Conservation (phyloP, 2,797 vertebrate genomes). For the Rousettus madagascariensis region DNA sequence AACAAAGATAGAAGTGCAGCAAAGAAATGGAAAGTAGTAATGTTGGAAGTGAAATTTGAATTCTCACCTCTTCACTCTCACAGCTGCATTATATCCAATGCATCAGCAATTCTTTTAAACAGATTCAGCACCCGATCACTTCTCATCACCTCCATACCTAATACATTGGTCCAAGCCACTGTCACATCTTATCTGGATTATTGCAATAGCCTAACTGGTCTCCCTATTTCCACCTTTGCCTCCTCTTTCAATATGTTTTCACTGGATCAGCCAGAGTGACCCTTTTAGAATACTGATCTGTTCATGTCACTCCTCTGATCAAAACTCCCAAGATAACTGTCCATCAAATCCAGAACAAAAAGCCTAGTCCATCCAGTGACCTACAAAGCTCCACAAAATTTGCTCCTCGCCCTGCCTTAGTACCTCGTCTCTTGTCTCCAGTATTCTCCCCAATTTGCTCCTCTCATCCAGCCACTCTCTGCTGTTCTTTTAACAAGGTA, state of each 20-base stretch:
- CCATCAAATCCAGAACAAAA: background rate
- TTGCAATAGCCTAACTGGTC: too few species aligned
- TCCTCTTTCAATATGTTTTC: background rate
- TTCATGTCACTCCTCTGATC: background rate
- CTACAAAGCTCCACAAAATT: background rate
- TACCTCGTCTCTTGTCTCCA: background rate
- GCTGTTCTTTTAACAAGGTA: background rate
- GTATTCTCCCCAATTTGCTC: too few species aligned
- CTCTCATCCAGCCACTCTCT: too few species aligned
- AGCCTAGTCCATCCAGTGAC: background rate
- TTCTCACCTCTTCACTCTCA: background rate
- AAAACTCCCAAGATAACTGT: background rate
- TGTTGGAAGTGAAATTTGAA: background rate
- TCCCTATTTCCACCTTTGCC: background rate
- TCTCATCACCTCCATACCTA: background rate
- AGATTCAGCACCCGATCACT: background rate
- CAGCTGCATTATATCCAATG: fast-evolving
- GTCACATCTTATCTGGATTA: background rate
- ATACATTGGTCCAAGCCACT: fast-evolving
- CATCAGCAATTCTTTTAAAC: background rate
- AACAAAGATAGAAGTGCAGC: background rate
- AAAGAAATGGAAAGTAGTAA: background rate
- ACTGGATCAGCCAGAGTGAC: background rate
- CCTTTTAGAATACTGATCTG: background rate
- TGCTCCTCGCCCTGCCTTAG: background rate